A percentile compares a stretch with the other conserved stretches of the same genome.
phyloP scores from a whole-genome alignment of 2,797 vertebrate genomes.

The Lepilemur ruficaudatus region DNA sequence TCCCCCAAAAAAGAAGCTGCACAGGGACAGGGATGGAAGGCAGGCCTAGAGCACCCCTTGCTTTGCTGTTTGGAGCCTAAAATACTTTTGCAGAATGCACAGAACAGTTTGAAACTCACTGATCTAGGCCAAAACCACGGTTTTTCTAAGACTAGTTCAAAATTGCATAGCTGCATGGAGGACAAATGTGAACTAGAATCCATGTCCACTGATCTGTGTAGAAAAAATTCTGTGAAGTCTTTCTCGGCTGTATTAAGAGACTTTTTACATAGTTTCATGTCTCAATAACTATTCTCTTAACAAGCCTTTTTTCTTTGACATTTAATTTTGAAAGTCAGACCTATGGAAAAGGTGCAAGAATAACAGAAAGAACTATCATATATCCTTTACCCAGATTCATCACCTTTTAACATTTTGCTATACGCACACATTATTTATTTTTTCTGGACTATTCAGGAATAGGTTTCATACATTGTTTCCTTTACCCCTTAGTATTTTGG shows the following conservation, averaged over 20 bases:
- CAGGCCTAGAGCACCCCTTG: not conserved
- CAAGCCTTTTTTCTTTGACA: not conserved
- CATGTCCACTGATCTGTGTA: not conserved
- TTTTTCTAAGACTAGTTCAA: not conserved
- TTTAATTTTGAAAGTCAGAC: conserved; percentile 5
- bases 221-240: not conserved
- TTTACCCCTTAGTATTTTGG: not conserved
- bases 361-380: not conserved
- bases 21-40: not conserved
- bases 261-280: not conserved
- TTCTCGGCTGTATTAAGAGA: not conserved
- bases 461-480: not conserved
- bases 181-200: not conserved
- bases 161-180: not conserved
- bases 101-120: not conserved
- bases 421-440: not conserved
- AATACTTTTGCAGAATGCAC: not conserved
- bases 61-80: not conserved
- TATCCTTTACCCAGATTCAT: not conserved
- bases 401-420: not conserved
- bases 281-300: not conserved
- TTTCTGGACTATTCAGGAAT: not conserved
- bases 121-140: not conserved
- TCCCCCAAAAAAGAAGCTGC: not conserved
- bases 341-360: not conserved